phyloP scores from a whole-genome alignment of 2,888 invertebrate genomes.

The Mechanitis messenoides region DNA sequence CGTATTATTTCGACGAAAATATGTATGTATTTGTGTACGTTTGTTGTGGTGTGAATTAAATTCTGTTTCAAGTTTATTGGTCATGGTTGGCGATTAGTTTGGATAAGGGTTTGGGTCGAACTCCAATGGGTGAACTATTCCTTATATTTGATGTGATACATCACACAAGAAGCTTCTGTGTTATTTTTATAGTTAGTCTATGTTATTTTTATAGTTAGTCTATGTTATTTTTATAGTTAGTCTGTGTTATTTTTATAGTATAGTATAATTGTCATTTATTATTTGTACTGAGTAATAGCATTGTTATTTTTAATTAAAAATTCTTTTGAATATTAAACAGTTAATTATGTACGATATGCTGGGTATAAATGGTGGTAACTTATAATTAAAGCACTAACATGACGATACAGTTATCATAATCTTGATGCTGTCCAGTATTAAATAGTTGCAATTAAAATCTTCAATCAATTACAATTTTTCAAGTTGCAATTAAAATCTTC shows the following conservation, averaged over 20 bases:
- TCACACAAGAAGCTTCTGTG: constrained; percentile 16
- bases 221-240: too few relatives aligned
- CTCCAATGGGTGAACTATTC: constrained; percentile 27
- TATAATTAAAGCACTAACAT: too few relatives aligned
- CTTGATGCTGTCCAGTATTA: too few relatives aligned
- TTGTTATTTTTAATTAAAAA: too few relatives aligned
- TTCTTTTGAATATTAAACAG: too few relatives aligned
- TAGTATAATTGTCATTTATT: neutral
- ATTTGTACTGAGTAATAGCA: neutral
- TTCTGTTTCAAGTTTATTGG: constrained; percentile 70
- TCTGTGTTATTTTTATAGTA: too few relatives aligned
- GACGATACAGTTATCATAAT: too few relatives aligned
- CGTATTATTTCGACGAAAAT: constrained; percentile 74
- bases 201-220: too few relatives aligned
- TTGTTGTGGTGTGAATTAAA: constrained; percentile 70
- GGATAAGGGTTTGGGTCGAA: constrained; percentile 47
- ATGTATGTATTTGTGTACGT: constrained; percentile 68
- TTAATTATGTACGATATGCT: too few relatives aligned
- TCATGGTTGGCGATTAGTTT: constrained; percentile 60
- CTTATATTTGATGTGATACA: constrained; percentile 30
- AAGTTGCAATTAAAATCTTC: too few relatives aligned
- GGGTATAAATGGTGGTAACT: too few relatives aligned
- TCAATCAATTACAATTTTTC: neutral
- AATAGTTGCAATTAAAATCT: too few relatives aligned
- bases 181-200: constrained; percentile 11